These are phyloP conservation scores for Chloroceryle aenea DNA, from an alignment of 2,113 vertebrate genomes.

Conservation along the genomic window DNA sequence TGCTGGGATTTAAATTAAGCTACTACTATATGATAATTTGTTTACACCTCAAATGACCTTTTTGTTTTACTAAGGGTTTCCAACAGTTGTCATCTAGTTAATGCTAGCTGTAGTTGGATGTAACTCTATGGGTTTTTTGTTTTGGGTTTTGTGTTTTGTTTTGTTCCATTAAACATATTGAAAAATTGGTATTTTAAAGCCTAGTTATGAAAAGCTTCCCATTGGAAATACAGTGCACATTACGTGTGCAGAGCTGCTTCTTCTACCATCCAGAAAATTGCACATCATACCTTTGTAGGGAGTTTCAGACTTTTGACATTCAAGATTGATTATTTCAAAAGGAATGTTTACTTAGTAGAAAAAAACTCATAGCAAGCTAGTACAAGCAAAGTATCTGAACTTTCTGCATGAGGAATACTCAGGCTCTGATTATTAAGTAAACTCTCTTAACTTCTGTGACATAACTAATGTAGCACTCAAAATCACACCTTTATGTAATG, in stretches of 20 bases:
- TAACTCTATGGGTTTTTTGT: not conserved
- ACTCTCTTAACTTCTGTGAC: not conserved
- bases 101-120: not conserved
- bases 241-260: not conserved
- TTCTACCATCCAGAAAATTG: not conserved
- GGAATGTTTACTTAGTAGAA: not conserved
- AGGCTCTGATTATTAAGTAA: not conserved
- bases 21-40: not conserved
- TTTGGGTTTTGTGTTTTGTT: not conserved
- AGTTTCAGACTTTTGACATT: not conserved
- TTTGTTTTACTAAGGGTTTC: not conserved
- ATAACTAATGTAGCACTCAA: not conserved
- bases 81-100: not conserved
- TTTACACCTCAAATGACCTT: not conserved
- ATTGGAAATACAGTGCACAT: not conserved
- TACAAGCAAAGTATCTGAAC: not conserved
- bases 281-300: not conserved
- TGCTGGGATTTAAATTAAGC: not conserved
- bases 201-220: not conserved
- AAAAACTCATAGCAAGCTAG: not conserved
- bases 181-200: not conserved
- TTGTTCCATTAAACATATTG: not conserved
- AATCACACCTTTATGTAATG: constrained; percentile 41
- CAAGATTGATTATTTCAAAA: not conserved
- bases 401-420: not conserved